Percentiles rank a stretch among this genome's conserved stretches.
These are phyloP conservation scores for Cephalopachus bancanus DNA, from an alignment of 2,797 vertebrate genomes.

Conservation along the genomic window DNA sequence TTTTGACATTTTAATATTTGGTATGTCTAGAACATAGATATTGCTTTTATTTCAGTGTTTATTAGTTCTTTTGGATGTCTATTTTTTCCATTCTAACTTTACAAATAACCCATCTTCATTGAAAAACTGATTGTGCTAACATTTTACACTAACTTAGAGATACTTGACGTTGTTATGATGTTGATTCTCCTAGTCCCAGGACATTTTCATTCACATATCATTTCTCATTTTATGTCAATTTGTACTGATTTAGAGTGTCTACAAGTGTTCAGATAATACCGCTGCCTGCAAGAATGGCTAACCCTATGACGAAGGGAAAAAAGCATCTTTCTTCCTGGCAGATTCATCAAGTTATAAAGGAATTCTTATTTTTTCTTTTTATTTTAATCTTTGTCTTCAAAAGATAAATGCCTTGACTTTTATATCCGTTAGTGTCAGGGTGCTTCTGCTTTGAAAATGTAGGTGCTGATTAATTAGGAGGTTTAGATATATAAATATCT, in stretches of 20 bases:
- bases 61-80: neutral
- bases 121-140: neutral
- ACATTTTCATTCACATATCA: neutral
- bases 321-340: neutral
- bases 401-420: constrained; percentile 13
- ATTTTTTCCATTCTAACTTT: neutral
- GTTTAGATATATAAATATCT: neutral
- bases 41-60: neutral
- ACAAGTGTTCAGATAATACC: neutral
- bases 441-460: neutral
- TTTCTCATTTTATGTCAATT: neutral
- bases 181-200: constrained; percentile 16
- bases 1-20: neutral
- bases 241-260: constrained; percentile 11
- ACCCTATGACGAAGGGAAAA: neutral
- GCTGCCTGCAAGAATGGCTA: neutral
- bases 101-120: neutral
- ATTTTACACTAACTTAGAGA: constrained; percentile 17
- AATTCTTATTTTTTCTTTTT: neutral
- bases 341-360: neutral
- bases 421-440: neutral
- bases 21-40: neutral
- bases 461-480: neutral
- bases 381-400: neutral
- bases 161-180: neutral